These are phyloP conservation scores for Neoascia interrupta DNA, from an alignment of 2,888 invertebrate species.

Conservation along the genomic window DNA sequence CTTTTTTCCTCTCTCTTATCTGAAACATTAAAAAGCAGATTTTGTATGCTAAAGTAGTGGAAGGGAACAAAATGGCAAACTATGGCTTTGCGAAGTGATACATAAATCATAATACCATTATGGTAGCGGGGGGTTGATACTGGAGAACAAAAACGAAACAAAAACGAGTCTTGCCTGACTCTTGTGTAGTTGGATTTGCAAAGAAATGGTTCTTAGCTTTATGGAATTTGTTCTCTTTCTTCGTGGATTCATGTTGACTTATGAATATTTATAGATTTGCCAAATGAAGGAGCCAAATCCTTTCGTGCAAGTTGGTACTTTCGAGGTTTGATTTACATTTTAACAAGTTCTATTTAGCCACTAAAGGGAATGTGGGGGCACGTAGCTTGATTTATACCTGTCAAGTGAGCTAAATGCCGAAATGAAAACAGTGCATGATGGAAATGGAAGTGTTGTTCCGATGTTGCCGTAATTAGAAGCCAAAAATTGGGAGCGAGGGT, in stretches of 20 bases:
- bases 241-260: constrained; percentile 21
- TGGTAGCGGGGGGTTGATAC: not conserved
- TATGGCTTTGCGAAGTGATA: not conserved
- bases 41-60: not conserved
- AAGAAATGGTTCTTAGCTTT: not conserved
- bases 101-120: constrained; percentile 27
- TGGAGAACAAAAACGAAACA: no score
- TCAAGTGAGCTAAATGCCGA: no score
- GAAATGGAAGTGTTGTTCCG: no score
- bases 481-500: no score
- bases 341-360: constrained; percentile 15
- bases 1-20: not conserved
- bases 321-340: constrained; percentile 12
- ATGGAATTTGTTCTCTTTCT: constrained; percentile 18
- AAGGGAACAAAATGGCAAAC: not conserved
- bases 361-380: no score
- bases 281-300: not conserved
- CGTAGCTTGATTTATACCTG: no score
- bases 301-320: constrained; percentile 15
- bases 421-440: no score
- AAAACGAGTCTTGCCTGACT: not conserved
- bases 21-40: no score
- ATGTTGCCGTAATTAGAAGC: no score
- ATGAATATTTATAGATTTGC: constrained; percentile 62
- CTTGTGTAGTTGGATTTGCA: constrained; percentile 7